Conservation (phyloP, 2,888 invertebrate genomes). For the Caenorhabditis uteleia region DNA sequence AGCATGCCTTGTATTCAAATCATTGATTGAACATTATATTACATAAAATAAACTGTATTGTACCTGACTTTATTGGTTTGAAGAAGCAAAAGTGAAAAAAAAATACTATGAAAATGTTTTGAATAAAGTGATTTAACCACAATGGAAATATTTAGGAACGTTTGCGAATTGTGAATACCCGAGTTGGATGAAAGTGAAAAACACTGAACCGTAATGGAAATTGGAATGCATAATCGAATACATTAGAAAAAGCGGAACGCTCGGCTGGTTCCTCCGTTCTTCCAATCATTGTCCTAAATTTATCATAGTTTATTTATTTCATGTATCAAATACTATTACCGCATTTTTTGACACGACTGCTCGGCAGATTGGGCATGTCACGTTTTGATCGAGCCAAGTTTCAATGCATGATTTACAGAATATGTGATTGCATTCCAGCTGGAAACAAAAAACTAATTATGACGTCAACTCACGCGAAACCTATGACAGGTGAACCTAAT, state of each 20-base stretch:
- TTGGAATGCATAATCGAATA: neutral
- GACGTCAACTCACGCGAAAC: no score
- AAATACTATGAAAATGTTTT: no score
- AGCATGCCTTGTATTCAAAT: no score
- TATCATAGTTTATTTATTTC: neutral
- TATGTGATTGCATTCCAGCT: constrained; percentile 59
- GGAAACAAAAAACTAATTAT: constrained; percentile 17
- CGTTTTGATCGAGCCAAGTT: constrained; percentile 59
- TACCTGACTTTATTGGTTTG: no score
- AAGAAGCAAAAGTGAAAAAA: no score
- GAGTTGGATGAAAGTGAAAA: no score
- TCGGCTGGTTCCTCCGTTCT: constrained; percentile 31
- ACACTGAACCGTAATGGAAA: neutral
- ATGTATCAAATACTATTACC: constrained; percentile 10
- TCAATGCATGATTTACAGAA: constrained; percentile 63
- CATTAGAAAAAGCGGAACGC: constrained; percentile 14
- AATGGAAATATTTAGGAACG: no score
- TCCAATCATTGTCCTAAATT: constrained; percentile 31
- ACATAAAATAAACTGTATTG: no score
- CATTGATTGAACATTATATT: no score
- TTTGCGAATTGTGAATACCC: no score
- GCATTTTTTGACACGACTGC: constrained; percentile 32
- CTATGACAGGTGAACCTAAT: no score
- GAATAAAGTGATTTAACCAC: no score
- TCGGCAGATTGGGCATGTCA: constrained; percentile 63